Percentiles rank a stretch among this genome's conserved stretches.
Evolutionary conservation across 2,113 vertebrate species (phyloP).

Genomic region (Struthidea cinerea): DNA sequence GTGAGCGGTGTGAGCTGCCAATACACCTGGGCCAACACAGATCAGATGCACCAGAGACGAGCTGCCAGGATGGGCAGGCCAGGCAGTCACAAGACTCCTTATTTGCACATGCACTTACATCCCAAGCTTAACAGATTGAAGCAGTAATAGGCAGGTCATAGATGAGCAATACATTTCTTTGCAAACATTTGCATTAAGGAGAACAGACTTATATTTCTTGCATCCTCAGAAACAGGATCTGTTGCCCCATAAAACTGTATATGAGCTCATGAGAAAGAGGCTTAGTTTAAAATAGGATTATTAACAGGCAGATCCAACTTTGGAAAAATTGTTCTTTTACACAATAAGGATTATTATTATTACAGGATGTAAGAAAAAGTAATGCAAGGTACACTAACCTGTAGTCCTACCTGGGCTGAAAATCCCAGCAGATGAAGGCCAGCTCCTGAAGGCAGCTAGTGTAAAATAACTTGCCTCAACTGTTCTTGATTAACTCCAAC

Average conservation of each 20-base stretch:
- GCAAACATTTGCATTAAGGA: not conserved
- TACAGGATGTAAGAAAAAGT: not conserved
- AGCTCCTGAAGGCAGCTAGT: not conserved
- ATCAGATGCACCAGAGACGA: accelerated
- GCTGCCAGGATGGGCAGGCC: not conserved
- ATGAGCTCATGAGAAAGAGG: not conserved
- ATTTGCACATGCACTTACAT: not conserved
- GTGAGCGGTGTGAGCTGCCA: accelerated
- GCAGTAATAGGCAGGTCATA: not conserved
- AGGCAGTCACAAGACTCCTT: not conserved
- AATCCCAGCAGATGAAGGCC: not conserved
- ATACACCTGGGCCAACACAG: accelerated
- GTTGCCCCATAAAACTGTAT: not conserved
- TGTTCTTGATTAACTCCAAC: not conserved
- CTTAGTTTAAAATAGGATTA: not conserved
- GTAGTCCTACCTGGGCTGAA: not conserved
- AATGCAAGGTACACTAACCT: not conserved
- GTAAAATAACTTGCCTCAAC: not conserved
- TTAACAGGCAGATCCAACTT: not conserved
- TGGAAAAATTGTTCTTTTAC: not conserved
- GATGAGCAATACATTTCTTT: not conserved
- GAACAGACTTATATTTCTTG: not conserved
- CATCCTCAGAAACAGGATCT: not conserved
- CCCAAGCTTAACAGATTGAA: not conserved
- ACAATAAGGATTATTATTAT: too few relatives aligned